Percentiles rank a stretch among this genome's conserved stretches.
These are phyloP conservation scores for Sipha maydis DNA, from an alignment of 2,888 invertebrate genomes.

Conservation along the genomic window DNA sequence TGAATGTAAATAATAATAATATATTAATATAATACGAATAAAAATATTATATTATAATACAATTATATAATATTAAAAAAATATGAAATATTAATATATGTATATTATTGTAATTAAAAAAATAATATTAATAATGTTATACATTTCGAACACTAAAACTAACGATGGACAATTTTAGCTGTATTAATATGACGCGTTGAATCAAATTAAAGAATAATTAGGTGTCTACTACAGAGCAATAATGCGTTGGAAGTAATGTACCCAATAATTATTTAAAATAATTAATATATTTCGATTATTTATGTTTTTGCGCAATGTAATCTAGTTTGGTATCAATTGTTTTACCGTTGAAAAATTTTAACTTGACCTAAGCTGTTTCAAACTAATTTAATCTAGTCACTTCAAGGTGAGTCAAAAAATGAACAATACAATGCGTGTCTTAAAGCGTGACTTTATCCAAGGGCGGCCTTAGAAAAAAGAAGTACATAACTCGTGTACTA, in stretches of 20 bases:
- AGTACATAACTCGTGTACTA: background rate
- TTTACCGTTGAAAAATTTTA: conserved; percentile 35
- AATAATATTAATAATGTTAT: background rate
- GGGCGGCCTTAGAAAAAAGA: conserved; percentile 53
- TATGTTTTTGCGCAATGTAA: conserved; percentile 30
- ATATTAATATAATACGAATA: no score
- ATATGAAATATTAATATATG: no score
- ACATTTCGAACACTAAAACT: background rate
- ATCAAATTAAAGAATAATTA: conserved; percentile 1
- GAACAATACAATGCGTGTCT: conserved; percentile 51
- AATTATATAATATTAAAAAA: no score
- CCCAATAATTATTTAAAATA: conserved; percentile 27
- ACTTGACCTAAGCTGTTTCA: conserved; percentile 1
- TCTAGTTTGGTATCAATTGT: conserved; percentile 46
- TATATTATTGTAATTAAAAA: background rate
- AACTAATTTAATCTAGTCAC: conserved; percentile 40
- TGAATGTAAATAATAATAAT: no score
- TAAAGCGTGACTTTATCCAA: conserved; percentile 55
- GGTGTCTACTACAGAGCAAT: background rate
- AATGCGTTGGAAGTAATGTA: background rate
- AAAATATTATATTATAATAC: no score
- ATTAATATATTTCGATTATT: conserved; percentile 14
- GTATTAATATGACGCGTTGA: background rate
- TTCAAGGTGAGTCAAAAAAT: conserved; percentile 21
- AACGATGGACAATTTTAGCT: background rate